Base-by-base conservation (phyloP, 2,888 invertebrate genomes). In the Spilosoma lubricipeda region DNA sequence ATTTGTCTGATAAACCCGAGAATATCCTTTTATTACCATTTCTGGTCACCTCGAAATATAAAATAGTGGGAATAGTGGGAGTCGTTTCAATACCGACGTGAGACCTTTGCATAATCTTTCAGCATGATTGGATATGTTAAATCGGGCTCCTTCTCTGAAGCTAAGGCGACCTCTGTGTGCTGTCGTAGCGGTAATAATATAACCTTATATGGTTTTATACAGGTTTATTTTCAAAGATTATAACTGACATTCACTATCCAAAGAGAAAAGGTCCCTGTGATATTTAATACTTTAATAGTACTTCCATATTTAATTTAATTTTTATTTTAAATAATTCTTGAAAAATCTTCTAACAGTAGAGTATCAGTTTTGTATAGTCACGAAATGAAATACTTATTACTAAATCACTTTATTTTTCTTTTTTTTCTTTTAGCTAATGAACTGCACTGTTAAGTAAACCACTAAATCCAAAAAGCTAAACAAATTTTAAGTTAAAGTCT, bases 41-140 rank as follows among this genome's bases (percentile, higher is more conserved):
- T 64, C 63, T 68, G 64, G 64, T 74, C 67, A 74, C 63, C 63
- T 63, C 52, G 67, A 74, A 71, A 74, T 74, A 80, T 69, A 71
- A 78, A 77, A 69, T 72, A 33, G n/a, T 42, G 23, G 30, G 64
- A 76, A 69, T 72, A 33, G n/a, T 42, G 23, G 36, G 66, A 48
- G 27, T 18, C 73, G 68, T 67, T 52, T 67, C 70, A 48, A 65
- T 45, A 56, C n/a, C 59, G 70, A 66, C 69, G 74, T 36, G 27
- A 36, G 63, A 75, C 76, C 78, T 78, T 76, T 76, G 72, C 75
- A 80, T 75, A 84, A 82, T 82, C 68, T 84, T 82, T 78, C 73
- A 73, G 75, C 78, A 71, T 82, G 75, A 84, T 80, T 82, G 74
- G 75, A 75, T 77, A 82, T 78, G 70, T 77, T 79, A 72, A 77